A percentile compares a stretch with the other conserved stretches of the same genome.
Evolutionary conservation across 2,113 vertebrate genomes (phyloP).

Genomic region (Apeltes quadracus): DNA sequence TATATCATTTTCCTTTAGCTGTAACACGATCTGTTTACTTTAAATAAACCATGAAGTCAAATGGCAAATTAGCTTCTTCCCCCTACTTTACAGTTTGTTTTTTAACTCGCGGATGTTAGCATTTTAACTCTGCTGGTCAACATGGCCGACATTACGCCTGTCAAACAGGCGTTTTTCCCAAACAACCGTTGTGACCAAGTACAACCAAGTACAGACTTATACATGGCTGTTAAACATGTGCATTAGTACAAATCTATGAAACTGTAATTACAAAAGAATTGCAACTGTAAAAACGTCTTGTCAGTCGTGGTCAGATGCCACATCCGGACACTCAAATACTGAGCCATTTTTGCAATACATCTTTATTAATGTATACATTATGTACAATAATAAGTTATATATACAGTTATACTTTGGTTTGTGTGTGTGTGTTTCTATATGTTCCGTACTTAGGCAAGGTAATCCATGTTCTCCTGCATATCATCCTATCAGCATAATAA

Average conservation of each 20-base stretch:
- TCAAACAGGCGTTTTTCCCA: too few relatives aligned
- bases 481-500: conserved; percentile 38
- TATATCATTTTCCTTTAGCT: neutral
- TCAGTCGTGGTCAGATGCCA: neutral
- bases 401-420: conserved; percentile 76
- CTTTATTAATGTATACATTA: conserved; percentile 77
- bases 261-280: neutral
- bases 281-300: neutral
- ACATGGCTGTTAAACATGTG: neutral
- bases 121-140: too few relatives aligned
- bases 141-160: too few relatives aligned
- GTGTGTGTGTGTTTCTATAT: conserved; percentile 52
- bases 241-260: neutral
- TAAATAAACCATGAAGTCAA: neutral
- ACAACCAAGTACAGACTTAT: too few relatives aligned
- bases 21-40: neutral
- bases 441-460: conserved; percentile 72
- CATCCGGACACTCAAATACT: neutral
- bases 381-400: conserved; percentile 89
- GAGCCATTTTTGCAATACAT: conserved; percentile 59
- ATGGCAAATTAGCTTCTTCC: too few relatives aligned
- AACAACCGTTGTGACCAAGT: neutral
- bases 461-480: conserved; percentile 61
- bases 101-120: too few relatives aligned
- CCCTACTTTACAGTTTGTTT: too few relatives aligned